phyloP scores from a whole-genome alignment of 1,140 invertebrate species.

The Semibalanus balanoides region DNA sequence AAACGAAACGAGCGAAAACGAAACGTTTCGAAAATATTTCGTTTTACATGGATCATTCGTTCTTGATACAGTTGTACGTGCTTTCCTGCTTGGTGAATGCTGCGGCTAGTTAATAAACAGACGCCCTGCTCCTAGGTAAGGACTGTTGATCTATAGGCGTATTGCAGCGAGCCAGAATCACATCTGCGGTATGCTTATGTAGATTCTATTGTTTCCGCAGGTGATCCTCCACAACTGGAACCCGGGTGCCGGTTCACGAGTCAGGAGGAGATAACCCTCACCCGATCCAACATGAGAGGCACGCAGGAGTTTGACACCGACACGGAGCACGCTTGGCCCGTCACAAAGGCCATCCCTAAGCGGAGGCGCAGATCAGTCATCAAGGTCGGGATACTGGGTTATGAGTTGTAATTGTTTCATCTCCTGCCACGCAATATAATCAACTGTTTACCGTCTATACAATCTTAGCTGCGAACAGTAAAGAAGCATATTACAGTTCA shows the following conservation, averaged over 20 bases:
- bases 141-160: not conserved
- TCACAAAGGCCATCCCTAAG: constrained; percentile 28
- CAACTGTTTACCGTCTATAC: too few relatives aligned
- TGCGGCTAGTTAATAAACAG: too few relatives aligned
- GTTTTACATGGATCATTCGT: not conserved
- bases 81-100: not conserved
- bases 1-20: too few relatives aligned
- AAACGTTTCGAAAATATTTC: too few relatives aligned
- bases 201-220: not conserved
- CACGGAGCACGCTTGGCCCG: constrained; percentile 25
- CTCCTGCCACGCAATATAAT: too few relatives aligned
- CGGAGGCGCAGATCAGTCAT: constrained; percentile 22
- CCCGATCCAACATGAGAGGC: too few relatives aligned
- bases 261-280: not conserved
- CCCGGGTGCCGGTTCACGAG: not conserved
- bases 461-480: too few relatives aligned
- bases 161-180: not conserved
- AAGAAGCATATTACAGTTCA: too few relatives aligned
- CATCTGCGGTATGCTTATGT: not conserved
- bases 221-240: not conserved
- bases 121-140: too few relatives aligned
- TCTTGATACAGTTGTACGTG: not conserved
- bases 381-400: constrained; percentile 12
- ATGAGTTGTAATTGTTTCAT: too few relatives aligned
- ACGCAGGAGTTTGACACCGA: constrained; percentile 26